phyloP scores from a whole-genome alignment of 2,797 vertebrate genomes.

The Lithobates sylvaticus region DNA sequence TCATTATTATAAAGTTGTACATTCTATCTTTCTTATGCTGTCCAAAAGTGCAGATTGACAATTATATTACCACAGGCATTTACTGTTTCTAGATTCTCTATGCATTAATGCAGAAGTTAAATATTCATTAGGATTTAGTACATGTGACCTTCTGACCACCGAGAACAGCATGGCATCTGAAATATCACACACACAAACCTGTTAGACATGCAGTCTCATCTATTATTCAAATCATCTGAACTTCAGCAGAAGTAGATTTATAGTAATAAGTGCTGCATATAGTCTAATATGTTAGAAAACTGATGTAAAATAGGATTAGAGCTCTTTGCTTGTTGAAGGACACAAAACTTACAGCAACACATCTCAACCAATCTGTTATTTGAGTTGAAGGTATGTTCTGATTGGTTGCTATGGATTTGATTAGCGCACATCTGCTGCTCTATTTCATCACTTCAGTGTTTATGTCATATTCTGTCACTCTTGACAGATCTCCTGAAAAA shows the following conservation, averaged over 20 bases:
- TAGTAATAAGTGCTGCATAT: conserved; percentile 15
- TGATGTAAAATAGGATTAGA: neutral
- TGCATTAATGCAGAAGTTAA: conserved; percentile 42
- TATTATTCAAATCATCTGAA: conserved; percentile 45
- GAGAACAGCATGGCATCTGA: conserved; percentile 41
- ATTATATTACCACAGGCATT: conserved; percentile 5
- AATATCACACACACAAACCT: conserved; percentile 37
- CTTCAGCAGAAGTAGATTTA: conserved; percentile 24
- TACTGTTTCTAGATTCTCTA: conserved; percentile 7
- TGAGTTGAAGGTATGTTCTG: neutral
- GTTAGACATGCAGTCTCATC: conserved; percentile 35
- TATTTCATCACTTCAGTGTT: neutral
- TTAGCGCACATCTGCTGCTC: conserved; percentile 4
- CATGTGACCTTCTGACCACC: conserved; percentile 41
- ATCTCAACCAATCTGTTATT: neutral
- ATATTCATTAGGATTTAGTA: conserved; percentile 38
- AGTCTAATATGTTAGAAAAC: neutral
- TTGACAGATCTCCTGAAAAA: conserved; percentile 2
- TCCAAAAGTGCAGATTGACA: neutral
- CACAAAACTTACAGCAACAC: conserved; percentile 25
- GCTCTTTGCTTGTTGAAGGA: neutral
- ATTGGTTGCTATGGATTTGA: conserved; percentile 29
- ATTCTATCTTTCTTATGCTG: neutral
- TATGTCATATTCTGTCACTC: neutral
- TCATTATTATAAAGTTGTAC: neutral